These are phyloP conservation scores for Cyclophora punctaria DNA, from an alignment of 2,888 invertebrate species.

Conservation along the genomic window DNA sequence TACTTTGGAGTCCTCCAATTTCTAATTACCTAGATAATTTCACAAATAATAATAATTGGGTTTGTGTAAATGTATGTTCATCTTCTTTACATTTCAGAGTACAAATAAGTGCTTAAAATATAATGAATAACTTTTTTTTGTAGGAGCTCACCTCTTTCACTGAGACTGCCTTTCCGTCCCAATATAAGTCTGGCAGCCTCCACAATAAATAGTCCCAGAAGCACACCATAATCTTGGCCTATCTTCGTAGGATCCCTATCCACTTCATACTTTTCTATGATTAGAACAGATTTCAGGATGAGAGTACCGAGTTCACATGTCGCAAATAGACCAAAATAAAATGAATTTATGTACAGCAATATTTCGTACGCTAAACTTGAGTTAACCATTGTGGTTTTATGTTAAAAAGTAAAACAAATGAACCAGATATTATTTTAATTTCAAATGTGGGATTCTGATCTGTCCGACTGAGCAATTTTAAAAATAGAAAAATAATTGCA, in stretches of 20 bases:
- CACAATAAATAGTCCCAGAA: constrained; percentile 83
- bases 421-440: no score
- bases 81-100: no score
- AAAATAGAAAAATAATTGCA: constrained; percentile 26
- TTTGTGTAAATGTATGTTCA: no score
- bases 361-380: constrained; percentile 89
- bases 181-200: constrained; percentile 88
- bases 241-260: constrained; percentile 81
- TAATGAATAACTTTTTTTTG: no score
- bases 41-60: no score
- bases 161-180: constrained; percentile 91
- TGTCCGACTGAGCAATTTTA: constrained; percentile 17
- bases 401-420: neutral
- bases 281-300: constrained; percentile 84
- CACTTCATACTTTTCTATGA: constrained; percentile 71
- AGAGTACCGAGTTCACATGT: constrained; percentile 87
- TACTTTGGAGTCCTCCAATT: no score
- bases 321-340: constrained; percentile 90
- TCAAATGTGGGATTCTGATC: neutral
- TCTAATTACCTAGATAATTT: no score
- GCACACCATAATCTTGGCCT: constrained; percentile 84
- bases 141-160: constrained; percentile 77
- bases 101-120: no score
- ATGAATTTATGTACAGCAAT: constrained; percentile 88
- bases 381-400: constrained; percentile 72